Base-by-base conservation (phyloP, 2,113 vertebrate species). In the Nannospalax galili region DNA sequence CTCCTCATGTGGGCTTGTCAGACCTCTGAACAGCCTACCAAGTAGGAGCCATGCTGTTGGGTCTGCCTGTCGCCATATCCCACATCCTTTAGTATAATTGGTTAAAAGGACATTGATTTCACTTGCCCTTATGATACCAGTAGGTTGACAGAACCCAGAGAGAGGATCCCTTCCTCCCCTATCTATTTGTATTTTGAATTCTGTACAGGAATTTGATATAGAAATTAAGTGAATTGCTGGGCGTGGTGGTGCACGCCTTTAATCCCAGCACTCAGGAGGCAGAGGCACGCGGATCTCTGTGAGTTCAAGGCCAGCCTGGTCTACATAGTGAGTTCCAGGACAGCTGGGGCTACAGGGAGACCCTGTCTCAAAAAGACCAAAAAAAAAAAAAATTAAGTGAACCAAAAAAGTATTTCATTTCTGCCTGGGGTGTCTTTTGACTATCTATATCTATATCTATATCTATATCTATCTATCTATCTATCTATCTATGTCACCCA, bases 41-140 rank as follows among this genome's bases (percentile, higher is more conserved):
- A 82, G 6, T 26, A 58, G 32, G 26, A 9, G 15, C 5, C 2
- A 0, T 9, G 48, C 56, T 32, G 1, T n/a, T 24, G 28, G 58
- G 30, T 17, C 7, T 22, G 14, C 1, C 0, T 58, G 1, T 19
- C 24, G 3, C 69, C 65, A 5, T 56, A 42, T 56, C 30, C 30
- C 37, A 40, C 24, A 7, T 67, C 74, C 67, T 90, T 79, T 9
- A 67, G 48, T 42, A 42, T 73, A 28, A 62, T n/a, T 62, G 32
- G 26, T 45, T 88, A 42, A 42, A 93, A 79, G 74, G 56, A 67
- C 1, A 30, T 87, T 77, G 28, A 52, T 72, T 84, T 90, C 42
- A 7, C 77, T 79, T 67, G 80, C 37, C 93, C 40, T 67, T 70
- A 40, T 3, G 28, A 84, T 65, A 84, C 65, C 52, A 52, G 81